Evolutionary conservation across 2,888 invertebrate genomes (phyloP).

Genomic region (Drosophila nr. perissopoda): DNA sequence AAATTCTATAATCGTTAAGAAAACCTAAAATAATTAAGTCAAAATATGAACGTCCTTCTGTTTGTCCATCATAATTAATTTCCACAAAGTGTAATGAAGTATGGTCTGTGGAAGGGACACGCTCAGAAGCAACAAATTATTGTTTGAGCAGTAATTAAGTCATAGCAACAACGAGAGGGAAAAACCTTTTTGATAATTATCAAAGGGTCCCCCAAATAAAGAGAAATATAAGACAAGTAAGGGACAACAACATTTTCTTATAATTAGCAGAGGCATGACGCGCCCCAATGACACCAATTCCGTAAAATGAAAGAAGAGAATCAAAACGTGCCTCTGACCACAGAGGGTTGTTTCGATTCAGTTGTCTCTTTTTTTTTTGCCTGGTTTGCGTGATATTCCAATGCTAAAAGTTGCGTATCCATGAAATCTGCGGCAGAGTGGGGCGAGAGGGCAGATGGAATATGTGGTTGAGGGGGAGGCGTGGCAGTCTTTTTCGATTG

Average conservation of each 20-base stretch:
- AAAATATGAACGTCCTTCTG: slow-evolving; percentile 1
- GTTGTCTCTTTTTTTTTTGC: slow-evolving; percentile 21
- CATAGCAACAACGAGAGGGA: slow-evolving; percentile 8
- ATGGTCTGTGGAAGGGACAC: not conserved
- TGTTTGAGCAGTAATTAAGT: slow-evolving; percentile 53
- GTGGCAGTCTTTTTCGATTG: slow-evolving; percentile 50
- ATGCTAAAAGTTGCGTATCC: slow-evolving; percentile 37
- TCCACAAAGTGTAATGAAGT: not conserved
- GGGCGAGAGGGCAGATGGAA: slow-evolving; percentile 14
- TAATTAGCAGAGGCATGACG: slow-evolving; percentile 75
- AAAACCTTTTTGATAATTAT: slow-evolving; percentile 42
- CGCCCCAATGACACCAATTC: slow-evolving; percentile 83
- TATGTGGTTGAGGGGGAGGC: slow-evolving; percentile 39
- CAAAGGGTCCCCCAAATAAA: slow-evolving; percentile 20
- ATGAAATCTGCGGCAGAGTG: slow-evolving; percentile 34
- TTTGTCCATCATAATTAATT: not conserved
- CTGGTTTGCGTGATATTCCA: slow-evolving; percentile 45
- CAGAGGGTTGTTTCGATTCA: slow-evolving; percentile 51
- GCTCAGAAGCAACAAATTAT: slow-evolving; percentile 43
- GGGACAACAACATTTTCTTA: slow-evolving; percentile 53
- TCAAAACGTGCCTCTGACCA: slow-evolving; percentile 18
- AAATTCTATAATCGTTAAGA: not conserved
- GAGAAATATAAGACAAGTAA: slow-evolving; percentile 28
- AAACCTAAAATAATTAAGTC: not conserved
- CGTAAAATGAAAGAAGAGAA: slow-evolving; percentile 55